Evolutionary conservation across 2,113 vertebrate species (phyloP).

Genomic region (Telmatochromis bifrenatus): DNA sequence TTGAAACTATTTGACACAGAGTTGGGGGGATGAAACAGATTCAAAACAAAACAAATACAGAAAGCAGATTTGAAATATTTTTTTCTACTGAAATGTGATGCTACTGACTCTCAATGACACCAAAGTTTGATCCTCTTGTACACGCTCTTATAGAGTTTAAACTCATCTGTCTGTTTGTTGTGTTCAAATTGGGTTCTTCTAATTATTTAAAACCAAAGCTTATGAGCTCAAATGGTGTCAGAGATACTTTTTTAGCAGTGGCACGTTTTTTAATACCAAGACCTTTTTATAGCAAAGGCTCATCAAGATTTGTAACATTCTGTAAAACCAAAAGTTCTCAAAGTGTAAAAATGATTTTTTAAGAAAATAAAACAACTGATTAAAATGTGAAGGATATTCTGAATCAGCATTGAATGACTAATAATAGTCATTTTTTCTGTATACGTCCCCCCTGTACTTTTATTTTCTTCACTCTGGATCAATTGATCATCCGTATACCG

Average conservation of each 20-base stretch:
- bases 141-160: neutral
- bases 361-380: neutral
- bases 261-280: conserved; percentile 6
- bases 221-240: neutral
- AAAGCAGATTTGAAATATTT: neutral
- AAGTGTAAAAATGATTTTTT: conserved; percentile 7
- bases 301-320: conserved; percentile 17
- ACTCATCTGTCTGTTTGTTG: conserved; percentile 4
- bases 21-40: conserved; percentile 34
- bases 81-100: conserved; percentile 35
- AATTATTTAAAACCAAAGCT: conserved; percentile 33
- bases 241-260: conserved; percentile 22
- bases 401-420: conserved; percentile 22
- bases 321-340: conserved; percentile 21
- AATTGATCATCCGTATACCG: conserved; percentile 41
- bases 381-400: conserved; percentile 22
- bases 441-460: conserved; percentile 19
- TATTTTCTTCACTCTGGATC: neutral
- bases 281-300: conserved; percentile 33
- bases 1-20: conserved; percentile 22
- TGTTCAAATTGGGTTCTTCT: conserved; percentile 33
- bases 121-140: conserved; percentile 32
- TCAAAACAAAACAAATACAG: conserved; percentile 29
- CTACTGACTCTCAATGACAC: conserved; percentile 32
- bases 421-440: conserved; percentile 32